phyloP scores from a whole-genome alignment of 2,113 vertebrate genomes.

The Ploceus nigricollis region DNA sequence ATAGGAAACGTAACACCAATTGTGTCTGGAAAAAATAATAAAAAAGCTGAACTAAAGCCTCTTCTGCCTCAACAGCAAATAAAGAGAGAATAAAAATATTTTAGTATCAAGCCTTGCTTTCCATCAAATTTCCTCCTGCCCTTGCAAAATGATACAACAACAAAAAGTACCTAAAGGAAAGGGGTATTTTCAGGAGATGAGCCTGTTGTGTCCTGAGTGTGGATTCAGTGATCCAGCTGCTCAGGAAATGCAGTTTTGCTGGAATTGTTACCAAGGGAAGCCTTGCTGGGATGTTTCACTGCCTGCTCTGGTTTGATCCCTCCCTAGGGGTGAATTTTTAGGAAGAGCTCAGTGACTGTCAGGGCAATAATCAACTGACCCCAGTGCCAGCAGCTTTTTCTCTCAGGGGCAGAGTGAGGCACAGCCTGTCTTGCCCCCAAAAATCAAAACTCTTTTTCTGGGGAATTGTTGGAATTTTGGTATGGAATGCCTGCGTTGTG shows the following conservation, averaged over 20 bases:
- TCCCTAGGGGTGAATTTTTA: neutral
- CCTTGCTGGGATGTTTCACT: neutral
- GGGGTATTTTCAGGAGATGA: neutral
- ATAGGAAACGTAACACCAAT: neutral
- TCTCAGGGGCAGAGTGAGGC: neutral
- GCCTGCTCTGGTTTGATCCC: neutral
- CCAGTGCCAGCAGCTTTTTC: neutral
- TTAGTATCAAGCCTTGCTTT: neutral
- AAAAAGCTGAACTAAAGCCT: neutral
- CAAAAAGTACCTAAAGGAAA: neutral
- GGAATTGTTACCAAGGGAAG: neutral
- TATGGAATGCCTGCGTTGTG: neutral
- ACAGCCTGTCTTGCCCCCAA: neutral
- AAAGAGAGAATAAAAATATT: neutral
- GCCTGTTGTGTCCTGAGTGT: neutral
- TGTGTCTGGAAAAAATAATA: neutral
- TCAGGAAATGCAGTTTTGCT: neutral
- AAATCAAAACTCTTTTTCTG: neutral
- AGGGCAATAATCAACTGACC: neutral
- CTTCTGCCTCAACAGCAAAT: neutral
- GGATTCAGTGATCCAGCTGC: neutral
- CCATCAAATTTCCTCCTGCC: neutral
- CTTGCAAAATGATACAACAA: neutral
- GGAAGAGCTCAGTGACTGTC: accelerated
- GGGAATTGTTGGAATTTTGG: too few relatives aligned